Conservation (phyloP, 2,888 invertebrate genomes). For the Hoplodrina ambigua region DNA sequence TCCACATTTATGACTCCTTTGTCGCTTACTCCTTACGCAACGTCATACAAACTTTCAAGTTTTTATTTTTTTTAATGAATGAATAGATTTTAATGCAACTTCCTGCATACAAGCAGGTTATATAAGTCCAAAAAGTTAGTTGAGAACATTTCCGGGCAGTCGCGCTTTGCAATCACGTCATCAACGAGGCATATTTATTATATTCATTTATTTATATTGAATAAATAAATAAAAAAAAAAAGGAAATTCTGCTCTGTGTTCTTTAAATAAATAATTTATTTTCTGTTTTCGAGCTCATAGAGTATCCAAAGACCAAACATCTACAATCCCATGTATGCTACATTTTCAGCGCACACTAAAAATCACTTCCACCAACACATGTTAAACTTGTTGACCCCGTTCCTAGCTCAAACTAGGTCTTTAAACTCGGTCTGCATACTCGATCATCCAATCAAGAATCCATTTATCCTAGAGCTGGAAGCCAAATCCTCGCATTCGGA, state of each 20-base stretch:
- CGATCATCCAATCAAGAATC: slow-evolving; percentile 73
- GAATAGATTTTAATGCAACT: too few relatives aligned
- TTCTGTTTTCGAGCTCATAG: not conserved
- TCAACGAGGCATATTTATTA: too few relatives aligned
- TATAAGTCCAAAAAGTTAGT: too few relatives aligned
- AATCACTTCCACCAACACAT: slow-evolving; percentile 17
- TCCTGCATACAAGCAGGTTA: too few relatives aligned
- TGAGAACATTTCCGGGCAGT: too few relatives aligned
- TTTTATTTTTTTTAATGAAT: too few relatives aligned
- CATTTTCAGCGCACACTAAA: not conserved
- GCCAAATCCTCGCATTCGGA: slow-evolving; percentile 71
- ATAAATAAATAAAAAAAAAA: too few relatives aligned
- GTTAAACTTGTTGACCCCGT: slow-evolving; percentile 34
- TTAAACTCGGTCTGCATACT: slow-evolving; percentile 45
- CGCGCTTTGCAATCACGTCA: too few relatives aligned
- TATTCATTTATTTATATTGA: too few relatives aligned
- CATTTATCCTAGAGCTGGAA: slow-evolving; percentile 70
- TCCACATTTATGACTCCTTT: not conserved
- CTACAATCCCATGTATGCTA: slow-evolving; percentile 8
- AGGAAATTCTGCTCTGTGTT: too few relatives aligned
- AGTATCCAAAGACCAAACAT: not conserved
- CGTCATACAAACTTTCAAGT: too few relatives aligned
- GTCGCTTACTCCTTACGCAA: too few relatives aligned
- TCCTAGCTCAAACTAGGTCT: slow-evolving; percentile 44
- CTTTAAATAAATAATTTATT: not conserved